Evolutionary conservation across 1,140 invertebrate genomes (phyloP).

Genomic region (Sarcophaga bullata): DNA sequence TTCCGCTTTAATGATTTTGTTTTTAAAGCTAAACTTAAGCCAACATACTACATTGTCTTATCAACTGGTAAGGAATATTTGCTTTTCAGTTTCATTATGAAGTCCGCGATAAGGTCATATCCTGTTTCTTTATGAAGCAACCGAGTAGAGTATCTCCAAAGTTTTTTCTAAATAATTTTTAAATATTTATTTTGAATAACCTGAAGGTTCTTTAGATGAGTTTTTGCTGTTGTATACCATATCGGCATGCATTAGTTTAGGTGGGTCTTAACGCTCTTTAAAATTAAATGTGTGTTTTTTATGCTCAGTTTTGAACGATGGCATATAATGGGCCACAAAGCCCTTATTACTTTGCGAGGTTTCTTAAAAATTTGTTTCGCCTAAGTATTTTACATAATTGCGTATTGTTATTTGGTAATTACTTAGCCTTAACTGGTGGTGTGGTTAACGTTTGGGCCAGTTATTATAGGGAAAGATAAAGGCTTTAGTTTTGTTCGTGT

Average conservation of each 20-base stretch:
- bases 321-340: slow-evolving; percentile 14
- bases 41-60: too few relatives aligned
- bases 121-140: neutral
- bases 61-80: neutral
- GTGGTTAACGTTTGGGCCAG: neutral
- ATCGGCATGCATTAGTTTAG: neutral
- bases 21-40: too few relatives aligned
- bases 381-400: slow-evolving; percentile 30
- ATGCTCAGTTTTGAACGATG: slow-evolving; percentile 24
- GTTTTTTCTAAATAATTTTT: slow-evolving; percentile 10
- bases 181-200: slow-evolving; percentile 28
- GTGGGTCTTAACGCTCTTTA: slow-evolving; percentile 16
- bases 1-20: too few relatives aligned
- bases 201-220: neutral
- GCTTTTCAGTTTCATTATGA: neutral
- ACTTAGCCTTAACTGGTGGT: neutral
- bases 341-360: neutral
- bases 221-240: slow-evolving; percentile 14
- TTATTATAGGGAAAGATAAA: neutral
- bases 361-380: neutral
- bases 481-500: neutral
- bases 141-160: neutral
- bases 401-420: neutral
- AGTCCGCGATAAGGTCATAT: neutral
- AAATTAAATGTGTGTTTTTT: slow-evolving; percentile 17